Percentiles rank a stretch among this genome's conserved stretches.
Conservation (phyloP, 2,888 invertebrate genomes). For the Sycophila texana region DNA sequence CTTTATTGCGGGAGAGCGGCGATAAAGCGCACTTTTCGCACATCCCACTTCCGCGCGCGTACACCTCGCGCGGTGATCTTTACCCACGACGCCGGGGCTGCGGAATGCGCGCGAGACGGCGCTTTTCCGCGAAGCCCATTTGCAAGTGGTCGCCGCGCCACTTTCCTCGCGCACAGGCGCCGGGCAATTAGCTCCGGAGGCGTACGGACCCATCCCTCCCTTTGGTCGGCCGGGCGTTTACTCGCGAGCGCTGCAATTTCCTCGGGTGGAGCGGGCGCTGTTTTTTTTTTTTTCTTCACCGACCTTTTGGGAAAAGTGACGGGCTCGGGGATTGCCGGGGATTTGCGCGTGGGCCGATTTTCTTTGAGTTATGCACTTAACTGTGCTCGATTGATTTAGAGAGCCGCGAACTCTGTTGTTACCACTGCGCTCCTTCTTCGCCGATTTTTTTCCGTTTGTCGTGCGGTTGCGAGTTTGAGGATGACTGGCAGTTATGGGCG, state of each 20-base stretch:
- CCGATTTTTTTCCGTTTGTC: background rate
- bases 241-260: background rate
- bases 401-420: background rate
- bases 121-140: conserved; percentile 20
- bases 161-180: background rate
- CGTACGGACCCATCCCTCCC: background rate
- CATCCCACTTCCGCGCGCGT: conserved; percentile 6
- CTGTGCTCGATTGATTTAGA: background rate
- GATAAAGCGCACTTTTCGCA: conserved; percentile 19
- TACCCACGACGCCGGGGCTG: background rate
- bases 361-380: background rate
- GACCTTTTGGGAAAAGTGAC: background rate
- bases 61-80: background rate
- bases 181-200: background rate
- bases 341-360: background rate
- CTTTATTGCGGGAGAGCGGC: conserved; percentile 43
- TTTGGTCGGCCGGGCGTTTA: background rate
- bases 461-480: background rate
- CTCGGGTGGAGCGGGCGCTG: background rate
- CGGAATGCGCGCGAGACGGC: too few relatives aligned
- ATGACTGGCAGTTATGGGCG: too few relatives aligned
- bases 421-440: background rate
- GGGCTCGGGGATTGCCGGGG: background rate
- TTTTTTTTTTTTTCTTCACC: background rate
- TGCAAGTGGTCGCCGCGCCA: background rate